Base-by-base conservation (phyloP, 2,797 vertebrate species). In the Halcyon chelicuti region DNA sequence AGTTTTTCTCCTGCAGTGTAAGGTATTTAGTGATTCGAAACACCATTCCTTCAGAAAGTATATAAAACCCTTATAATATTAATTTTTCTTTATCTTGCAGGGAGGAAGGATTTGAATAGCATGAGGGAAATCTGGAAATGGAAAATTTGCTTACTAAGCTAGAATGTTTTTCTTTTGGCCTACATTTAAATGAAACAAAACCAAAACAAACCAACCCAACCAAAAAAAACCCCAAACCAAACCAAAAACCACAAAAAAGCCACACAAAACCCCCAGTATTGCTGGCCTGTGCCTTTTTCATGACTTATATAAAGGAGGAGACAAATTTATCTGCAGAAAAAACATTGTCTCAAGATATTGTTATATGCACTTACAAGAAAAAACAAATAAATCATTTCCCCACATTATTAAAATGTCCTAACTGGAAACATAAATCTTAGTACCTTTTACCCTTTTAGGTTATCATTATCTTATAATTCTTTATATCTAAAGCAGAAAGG, bases 381-480 rank as follows among this genome's bases (percentile, higher is more conserved):
- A 93, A 88, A 67, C 82, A 94, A 94, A 93, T 84, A 93, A 88
- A 94, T 96, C 62, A 90, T 88, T 91, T 88, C 14, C 28, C 25
- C 51, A 92, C 67, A 78, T 88, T 95, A 94, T 94, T 92, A 85
- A 85, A 92, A 96, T 76, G 28, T 91, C 66, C 39, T 92, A 94
- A 84, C 93, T 93, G 91, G 94, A 94, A 94, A 58, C 55, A 92
- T 96, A 90, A 94, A 96, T 94, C 60, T 42, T 17, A 0, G 26
- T 88, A 88, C 55, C 67, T 91, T 83, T 88, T 85, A 91, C 68
- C 82, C 66, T 94, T 81, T 67, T 55, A 74, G 55, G 63, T 93
- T 95, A 86, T 92, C 88, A 66, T 93, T 93, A 90, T 83, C 74
- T 88, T 90, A 81, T 75, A 62, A 74, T 83, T 92, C 83, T 97